phyloP scores from a whole-genome alignment of 2,113 vertebrate species.

The Ia io region DNA sequence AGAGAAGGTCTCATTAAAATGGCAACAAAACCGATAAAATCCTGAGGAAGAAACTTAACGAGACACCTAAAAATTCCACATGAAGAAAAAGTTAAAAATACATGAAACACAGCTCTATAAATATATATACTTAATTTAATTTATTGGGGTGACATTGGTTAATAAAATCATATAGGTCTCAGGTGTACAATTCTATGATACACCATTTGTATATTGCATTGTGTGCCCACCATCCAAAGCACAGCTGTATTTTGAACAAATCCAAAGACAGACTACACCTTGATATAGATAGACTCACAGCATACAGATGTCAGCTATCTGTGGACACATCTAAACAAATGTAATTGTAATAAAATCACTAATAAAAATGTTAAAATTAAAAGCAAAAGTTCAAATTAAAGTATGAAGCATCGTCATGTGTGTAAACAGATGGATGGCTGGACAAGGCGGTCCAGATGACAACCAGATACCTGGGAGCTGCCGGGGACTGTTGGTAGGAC shows the following conservation, averaged over 20 bases:
- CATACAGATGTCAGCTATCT: fast-evolving
- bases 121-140: not conserved
- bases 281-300: too few relatives aligned
- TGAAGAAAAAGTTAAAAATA: not conserved
- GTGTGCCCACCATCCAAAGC: not conserved
- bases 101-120: not conserved
- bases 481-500: not conserved
- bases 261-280: not conserved
- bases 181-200: not conserved
- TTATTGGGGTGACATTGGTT: not conserved
- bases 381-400: not conserved
- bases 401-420: not conserved
- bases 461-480: fast-evolving
- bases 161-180: not conserved
- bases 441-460: fast-evolving
- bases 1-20: not conserved
- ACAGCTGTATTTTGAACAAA: not conserved
- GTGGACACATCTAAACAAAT: fast-evolving
- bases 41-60: not conserved
- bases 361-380: not conserved
- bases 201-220: not conserved
- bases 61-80: not conserved
- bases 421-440: not conserved
- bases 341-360: not conserved
- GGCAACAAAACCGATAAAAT: not conserved